Conservation (phyloP, 2,888 invertebrate genomes). For the Gymnoscelis rufifasciata region DNA sequence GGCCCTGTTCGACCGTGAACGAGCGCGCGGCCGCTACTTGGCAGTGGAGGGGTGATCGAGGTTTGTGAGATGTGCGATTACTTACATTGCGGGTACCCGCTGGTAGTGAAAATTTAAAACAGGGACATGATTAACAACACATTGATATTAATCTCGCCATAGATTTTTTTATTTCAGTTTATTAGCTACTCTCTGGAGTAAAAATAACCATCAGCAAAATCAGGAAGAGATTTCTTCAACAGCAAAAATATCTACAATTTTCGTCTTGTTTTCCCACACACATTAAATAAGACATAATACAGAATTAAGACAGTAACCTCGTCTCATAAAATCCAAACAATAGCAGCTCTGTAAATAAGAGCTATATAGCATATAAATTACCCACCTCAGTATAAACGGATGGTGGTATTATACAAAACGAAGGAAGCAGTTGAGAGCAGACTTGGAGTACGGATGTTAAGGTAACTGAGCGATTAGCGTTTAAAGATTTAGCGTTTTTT, state of each 20-base stretch:
- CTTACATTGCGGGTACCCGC: no score
- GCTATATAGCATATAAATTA: conserved; percentile 35
- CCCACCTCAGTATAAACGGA: conserved; percentile 47
- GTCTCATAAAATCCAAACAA: conserved; percentile 28
- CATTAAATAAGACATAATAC: neutral
- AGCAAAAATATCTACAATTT: no score
- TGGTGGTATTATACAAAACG: conserved; percentile 50
- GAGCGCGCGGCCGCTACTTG: conserved; percentile 89
- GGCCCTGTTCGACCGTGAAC: conserved; percentile 85
- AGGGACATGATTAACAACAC: no score
- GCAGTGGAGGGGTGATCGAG: conserved; percentile 98
- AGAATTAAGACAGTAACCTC: conserved; percentile 16
- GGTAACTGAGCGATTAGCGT: conserved; percentile 7
- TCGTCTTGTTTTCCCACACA: neutral
- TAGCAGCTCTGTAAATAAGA: conserved; percentile 31
- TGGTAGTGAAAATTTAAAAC: no score
- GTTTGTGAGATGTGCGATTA: no score
- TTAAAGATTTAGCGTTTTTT: neutral
- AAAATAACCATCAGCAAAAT: no score
- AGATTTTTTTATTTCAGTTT: no score
- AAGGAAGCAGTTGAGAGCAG: conserved; percentile 43
- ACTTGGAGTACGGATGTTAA: conserved; percentile 4
- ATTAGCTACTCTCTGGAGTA: no score
- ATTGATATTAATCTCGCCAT: no score
- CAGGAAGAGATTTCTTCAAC: no score